Percentiles rank a stretch among this genome's conserved stretches.
Conservation (phyloP, 2,113 vertebrate species). For the Psephotus haematonotus region DNA sequence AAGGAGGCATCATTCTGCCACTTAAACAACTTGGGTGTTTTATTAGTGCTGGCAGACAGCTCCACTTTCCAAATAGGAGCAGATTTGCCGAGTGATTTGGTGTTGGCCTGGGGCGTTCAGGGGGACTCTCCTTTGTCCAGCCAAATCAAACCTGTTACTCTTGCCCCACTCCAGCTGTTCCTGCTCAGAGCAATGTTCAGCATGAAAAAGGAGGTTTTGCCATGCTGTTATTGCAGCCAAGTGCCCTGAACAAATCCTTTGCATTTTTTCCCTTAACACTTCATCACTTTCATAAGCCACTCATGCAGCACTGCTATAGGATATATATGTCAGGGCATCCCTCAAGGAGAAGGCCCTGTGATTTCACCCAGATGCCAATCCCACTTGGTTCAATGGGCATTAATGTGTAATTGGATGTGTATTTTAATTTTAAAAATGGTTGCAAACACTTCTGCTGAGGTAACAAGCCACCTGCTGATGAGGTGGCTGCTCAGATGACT, state of each 20-base stretch:
- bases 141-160: neutral
- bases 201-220: neutral
- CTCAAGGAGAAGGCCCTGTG: neutral
- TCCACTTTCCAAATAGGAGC: neutral
- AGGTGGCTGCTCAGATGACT: neutral
- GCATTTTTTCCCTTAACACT: neutral
- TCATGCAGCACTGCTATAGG: neutral
- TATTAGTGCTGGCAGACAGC: neutral
- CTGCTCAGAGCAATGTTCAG: neutral
- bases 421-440: neutral
- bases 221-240: neutral
- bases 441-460: neutral
- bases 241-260: neutral
- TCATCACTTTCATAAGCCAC: neutral
- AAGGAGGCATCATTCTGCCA: neutral
- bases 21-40: neutral
- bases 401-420: neutral
- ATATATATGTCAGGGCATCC: neutral
- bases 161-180: neutral
- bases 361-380: neutral
- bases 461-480: neutral
- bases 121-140: neutral
- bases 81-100: neutral
- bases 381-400: neutral
- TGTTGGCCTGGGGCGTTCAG: neutral